phyloP scores from a whole-genome alignment of 2,113 vertebrate species.

The Cebidichthys violaceus region DNA sequence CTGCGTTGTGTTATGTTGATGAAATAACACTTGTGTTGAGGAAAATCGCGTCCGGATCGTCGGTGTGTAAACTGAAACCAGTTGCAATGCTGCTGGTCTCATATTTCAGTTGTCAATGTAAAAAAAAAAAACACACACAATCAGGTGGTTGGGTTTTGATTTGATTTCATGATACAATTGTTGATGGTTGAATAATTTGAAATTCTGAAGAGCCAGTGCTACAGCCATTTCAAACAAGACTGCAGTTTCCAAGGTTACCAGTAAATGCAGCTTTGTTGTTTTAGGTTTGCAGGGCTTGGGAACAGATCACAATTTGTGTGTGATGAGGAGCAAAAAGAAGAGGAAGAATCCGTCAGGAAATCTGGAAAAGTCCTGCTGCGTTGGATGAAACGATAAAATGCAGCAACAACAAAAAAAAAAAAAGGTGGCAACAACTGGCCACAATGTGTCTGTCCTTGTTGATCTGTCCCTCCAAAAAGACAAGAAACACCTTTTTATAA shows the following conservation, averaged over 20 bases:
- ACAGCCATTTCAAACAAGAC: constrained; percentile 62
- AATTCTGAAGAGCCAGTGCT: constrained; percentile 33
- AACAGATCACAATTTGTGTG: constrained; percentile 61
- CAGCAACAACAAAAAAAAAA: not conserved
- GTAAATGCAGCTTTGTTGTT: constrained; percentile 54
- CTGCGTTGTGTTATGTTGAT: constrained; percentile 19
- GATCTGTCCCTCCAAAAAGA: not conserved
- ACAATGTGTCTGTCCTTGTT: not conserved
- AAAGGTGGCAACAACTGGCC: no score
- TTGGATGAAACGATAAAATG: not conserved
- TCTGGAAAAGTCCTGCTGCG: constrained; percentile 27
- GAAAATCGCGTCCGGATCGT: not conserved
- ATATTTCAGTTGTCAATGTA: constrained; percentile 12
- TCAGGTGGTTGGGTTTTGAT: constrained; percentile 47
- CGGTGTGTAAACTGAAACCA: not conserved
- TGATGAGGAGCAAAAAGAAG: constrained; percentile 40
- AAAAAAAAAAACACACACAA: constrained; percentile 56
- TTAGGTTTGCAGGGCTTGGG: constrained; percentile 31
- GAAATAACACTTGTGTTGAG: not conserved
- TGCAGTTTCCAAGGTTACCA: constrained; percentile 79
- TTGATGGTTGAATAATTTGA: constrained; percentile 27
- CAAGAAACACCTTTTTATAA: constrained; percentile 22
- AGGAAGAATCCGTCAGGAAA: constrained; percentile 41
- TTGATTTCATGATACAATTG: constrained; percentile 17
- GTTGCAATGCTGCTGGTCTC: constrained; percentile 6